Evolutionary conservation across 2,888 invertebrate species (phyloP), one percentile per base, ranked within the genome.

Genomic region (Lacanobia wlatinum): DNA sequence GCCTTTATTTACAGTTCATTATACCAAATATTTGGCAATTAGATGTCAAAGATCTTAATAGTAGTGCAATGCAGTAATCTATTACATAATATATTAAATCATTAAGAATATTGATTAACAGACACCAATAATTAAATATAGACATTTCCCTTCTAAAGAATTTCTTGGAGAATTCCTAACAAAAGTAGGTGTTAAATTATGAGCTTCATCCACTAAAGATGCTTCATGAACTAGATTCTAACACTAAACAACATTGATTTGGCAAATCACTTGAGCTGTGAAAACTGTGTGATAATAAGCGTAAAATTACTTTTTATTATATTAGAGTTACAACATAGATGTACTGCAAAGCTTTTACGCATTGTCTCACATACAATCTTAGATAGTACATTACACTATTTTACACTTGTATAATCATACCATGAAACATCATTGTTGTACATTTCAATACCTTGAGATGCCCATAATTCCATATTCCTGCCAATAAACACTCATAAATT

Each of bases 201-300:
- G 84, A 82, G 86, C 80, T 80, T 83, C 72, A 76, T 75, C 62
- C 46, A 64, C 40, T 74, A 66, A 46, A 70, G 62, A 80, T 73
- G 56, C 53, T 66, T 78, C 64, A 80, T 76, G 72, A 80, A 80
- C 78, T 73, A 76, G 70, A 78, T 69, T 84, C 78, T 89, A 88
- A 83, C 72, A 87, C 76, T 84, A 87, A 85, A 90, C 87, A 92
- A 94, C 93, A 94, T 89, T 86, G 86, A 95, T 96, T 96, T 95
- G 95, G 96, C 96, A 94, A 92, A 90, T 88, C 84, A 88, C 87
- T 95, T 96, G 95, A 96, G 96, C 96, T 90, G 84, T 85, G 79
- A 84, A 76, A 81, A 84, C 78, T 85, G 76, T 86, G 80, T 76
- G 84, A 77, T 84, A 80, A 76, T 82, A 83, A 81, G 83, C 81